Conservation (phyloP, 2,113 vertebrate genomes). For the Strigops habroptila region DNA sequence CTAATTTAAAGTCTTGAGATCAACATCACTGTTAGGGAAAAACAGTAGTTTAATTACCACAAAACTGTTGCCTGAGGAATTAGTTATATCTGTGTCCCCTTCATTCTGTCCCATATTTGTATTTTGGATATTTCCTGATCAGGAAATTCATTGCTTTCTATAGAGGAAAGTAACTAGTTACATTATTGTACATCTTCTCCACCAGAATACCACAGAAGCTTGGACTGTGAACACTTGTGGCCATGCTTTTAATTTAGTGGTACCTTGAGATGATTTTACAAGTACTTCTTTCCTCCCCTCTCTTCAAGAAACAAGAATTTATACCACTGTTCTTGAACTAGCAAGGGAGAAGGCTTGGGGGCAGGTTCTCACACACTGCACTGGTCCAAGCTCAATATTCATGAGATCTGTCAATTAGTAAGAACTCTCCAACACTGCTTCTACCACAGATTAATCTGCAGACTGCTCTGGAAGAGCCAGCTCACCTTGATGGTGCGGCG, state of each 20-base stretch:
- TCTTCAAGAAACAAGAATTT: neutral
- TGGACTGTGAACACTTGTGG: neutral
- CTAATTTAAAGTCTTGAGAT: neutral
- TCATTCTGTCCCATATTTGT: neutral
- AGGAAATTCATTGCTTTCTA: neutral
- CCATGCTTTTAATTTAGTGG: neutral
- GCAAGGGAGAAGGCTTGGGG: neutral
- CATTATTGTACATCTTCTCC: neutral
- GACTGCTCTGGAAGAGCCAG: neutral
- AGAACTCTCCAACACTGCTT: neutral
- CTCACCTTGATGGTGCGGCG: fast-evolving
- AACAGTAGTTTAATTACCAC: neutral
- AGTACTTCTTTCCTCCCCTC: neutral
- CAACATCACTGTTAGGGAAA: neutral
- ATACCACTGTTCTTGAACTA: neutral
- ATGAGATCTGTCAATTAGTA: neutral
- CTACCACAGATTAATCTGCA: neutral
- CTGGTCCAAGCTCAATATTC: neutral
- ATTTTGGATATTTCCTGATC: neutral
- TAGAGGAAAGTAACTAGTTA: neutral
- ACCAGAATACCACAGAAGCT: neutral
- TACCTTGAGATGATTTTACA: neutral
- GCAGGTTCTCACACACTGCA: neutral
- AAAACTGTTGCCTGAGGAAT: neutral
- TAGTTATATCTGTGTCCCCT: neutral